phyloP scores from a whole-genome alignment of 2,797 vertebrate genomes.

The Kryptopterus vitreolus region DNA sequence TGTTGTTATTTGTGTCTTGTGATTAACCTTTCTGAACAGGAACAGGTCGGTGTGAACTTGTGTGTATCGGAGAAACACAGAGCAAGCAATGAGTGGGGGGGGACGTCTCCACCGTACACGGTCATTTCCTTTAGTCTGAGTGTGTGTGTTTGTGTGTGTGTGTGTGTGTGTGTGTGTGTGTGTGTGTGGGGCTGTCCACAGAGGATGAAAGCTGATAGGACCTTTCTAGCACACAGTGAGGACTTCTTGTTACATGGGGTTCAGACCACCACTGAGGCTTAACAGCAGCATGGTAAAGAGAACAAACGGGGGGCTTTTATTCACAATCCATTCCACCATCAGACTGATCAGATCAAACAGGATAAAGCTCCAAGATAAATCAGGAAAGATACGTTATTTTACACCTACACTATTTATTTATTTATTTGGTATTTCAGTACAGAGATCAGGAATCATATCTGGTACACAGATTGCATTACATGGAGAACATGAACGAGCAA shows the following conservation, averaged over 20 bases:
- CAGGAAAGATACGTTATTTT: background rate
- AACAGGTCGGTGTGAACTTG: conserved; percentile 3
- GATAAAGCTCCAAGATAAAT: background rate
- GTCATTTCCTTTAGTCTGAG: conserved; percentile 28
- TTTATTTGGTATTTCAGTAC: background rate
- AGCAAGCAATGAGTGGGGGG: background rate
- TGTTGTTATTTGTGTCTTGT: background rate
- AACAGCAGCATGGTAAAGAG: conserved; percentile 80
- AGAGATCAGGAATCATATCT: background rate
- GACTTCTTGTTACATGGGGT: conserved; percentile 89
- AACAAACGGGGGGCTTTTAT: conserved; percentile 55
- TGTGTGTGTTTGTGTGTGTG: background rate
- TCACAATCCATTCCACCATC: conserved; percentile 33
- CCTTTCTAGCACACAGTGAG: conserved; percentile 76
- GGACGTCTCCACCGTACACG: background rate
- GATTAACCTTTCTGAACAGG: conserved; percentile 11
- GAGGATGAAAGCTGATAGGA: conserved; percentile 78
- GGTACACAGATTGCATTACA: conserved; percentile 3
- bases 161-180: conserved; percentile 56
- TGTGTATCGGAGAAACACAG: background rate
- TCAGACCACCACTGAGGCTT: conserved; percentile 79
- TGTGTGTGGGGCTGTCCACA: conserved; percentile 83
- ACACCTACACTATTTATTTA: background rate
- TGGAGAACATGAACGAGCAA: background rate
- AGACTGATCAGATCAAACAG: conserved; percentile 41